Conservation (phyloP, 2,797 vertebrate genomes). For the Fringilla coelebs region DNA sequence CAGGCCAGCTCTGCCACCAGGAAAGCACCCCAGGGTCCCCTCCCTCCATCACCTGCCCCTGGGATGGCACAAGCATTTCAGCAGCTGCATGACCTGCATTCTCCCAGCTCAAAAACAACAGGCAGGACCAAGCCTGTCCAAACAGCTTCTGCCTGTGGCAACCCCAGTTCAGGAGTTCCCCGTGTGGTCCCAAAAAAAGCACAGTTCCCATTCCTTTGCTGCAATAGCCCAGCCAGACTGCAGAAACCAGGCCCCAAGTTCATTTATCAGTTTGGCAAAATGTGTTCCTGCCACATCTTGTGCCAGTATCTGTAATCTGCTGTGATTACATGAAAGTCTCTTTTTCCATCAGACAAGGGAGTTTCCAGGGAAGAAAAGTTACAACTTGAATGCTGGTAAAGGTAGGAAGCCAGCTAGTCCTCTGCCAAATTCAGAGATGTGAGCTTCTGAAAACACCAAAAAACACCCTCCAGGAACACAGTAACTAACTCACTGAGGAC, state of each 20-base stretch:
- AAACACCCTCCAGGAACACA: constrained; percentile 40
- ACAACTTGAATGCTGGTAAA: not conserved
- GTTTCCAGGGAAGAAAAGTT: not conserved
- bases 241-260: not conserved
- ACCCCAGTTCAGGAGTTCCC: not conserved
- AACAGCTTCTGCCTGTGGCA: not conserved
- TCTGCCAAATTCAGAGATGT: not conserved
- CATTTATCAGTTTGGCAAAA: not conserved
- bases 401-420: not conserved
- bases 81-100: not conserved
- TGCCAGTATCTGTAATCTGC: not conserved
- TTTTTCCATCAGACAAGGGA: not conserved
- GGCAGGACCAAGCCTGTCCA: not conserved
- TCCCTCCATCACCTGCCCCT: not conserved
- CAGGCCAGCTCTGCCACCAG: not conserved
- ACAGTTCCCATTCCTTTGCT: not conserved
- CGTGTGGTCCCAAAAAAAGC: not conserved
- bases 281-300: not conserved
- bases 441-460: not conserved
- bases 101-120: not conserved
- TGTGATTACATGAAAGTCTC: not conserved
- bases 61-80: not conserved
- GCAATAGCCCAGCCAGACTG: not conserved
- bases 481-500: not conserved
- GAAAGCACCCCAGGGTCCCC: not conserved